These are phyloP conservation scores for Pterobdella sp. DNA, from an alignment of 2,888 invertebrate genomes.

Conservation along the genomic window DNA sequence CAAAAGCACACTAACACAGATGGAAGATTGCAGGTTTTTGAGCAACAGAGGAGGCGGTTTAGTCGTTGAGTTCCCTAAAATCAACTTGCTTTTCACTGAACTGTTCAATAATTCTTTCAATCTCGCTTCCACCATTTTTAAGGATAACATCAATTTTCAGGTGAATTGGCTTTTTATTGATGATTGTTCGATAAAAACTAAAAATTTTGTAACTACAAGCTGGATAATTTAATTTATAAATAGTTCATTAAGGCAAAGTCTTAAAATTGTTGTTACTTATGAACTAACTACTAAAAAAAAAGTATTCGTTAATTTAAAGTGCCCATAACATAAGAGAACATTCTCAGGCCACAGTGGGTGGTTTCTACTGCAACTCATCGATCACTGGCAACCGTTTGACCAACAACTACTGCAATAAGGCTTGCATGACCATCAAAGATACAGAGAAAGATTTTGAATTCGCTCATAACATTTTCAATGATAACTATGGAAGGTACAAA, in stretches of 20 bases:
- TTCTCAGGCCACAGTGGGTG: slow-evolving; percentile 64
- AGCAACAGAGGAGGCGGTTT: slow-evolving; percentile 79
- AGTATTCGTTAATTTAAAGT: too few species aligned
- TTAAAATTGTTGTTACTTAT: too few species aligned
- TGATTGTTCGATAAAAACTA: too few species aligned
- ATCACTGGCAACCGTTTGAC: slow-evolving; percentile 75
- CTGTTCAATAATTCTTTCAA: slow-evolving; percentile 65
- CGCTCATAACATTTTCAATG: slow-evolving; percentile 67
- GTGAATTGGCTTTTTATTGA: slow-evolving; percentile 53
- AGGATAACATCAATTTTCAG: slow-evolving; percentile 74
- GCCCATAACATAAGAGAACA: too few species aligned
- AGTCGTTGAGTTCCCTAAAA: slow-evolving; percentile 74
- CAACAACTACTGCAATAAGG: slow-evolving; percentile 67
- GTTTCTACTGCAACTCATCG: slow-evolving; percentile 83
- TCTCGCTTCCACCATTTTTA: slow-evolving; percentile 78
- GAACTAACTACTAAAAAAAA: too few species aligned
- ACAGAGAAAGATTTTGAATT: slow-evolving; percentile 93
- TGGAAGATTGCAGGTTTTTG: slow-evolving; percentile 70
- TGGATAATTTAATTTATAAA: too few species aligned
- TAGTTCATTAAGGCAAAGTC: too few species aligned
- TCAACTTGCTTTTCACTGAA: slow-evolving; percentile 49
- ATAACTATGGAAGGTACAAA: slow-evolving; percentile 69
- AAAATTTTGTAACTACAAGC: too few species aligned
- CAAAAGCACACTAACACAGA: slow-evolving; percentile 24
- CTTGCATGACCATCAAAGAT: slow-evolving; percentile 58